These are phyloP conservation scores for Drosophila percnosoma DNA, from an alignment of 2,888 invertebrate species.

Conservation along the genomic window DNA sequence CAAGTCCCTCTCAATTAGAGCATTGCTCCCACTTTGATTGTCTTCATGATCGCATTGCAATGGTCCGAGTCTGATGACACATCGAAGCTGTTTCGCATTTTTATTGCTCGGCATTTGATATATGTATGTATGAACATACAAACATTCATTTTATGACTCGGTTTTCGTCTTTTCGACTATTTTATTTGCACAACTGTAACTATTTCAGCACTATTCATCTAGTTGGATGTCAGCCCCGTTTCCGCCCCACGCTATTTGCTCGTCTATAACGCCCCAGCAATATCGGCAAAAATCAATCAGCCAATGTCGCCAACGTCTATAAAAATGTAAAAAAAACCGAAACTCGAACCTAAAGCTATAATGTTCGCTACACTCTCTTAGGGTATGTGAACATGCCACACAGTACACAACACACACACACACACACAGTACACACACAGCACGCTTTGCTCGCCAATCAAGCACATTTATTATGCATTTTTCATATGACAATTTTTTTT, in stretches of 20 bases:
- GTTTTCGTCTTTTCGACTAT: conserved; percentile 20
- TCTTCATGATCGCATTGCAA: not conserved
- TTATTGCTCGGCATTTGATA: conserved; percentile 35
- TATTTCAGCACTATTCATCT: conserved; percentile 40
- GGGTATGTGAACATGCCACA: conserved; percentile 58
- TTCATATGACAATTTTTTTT: conserved; percentile 72
- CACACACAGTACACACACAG: not conserved
- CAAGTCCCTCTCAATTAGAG: not conserved
- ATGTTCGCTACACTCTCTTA: conserved; percentile 36
- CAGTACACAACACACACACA: conserved; percentile 19
- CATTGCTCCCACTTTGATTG: conserved; percentile 1
- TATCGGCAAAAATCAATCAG: conserved; percentile 66
- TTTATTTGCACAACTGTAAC: conserved; percentile 42
- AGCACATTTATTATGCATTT: conserved; percentile 78
- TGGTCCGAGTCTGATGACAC: conserved; percentile 33
- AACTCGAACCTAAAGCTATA: conserved; percentile 20
- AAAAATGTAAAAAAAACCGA: conserved; percentile 36
- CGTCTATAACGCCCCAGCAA: conserved; percentile 48
- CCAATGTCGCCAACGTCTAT: conserved; percentile 49
- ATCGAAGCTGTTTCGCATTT: conserved; percentile 36
- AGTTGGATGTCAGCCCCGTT: conserved; percentile 9
- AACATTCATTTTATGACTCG: conserved; percentile 48
- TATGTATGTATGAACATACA: conserved; percentile 20
- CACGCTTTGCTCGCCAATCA: conserved; percentile 56
- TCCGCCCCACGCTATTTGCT: not conserved